phyloP scores from a whole-genome alignment of 2,113 vertebrate genomes.

The Prolemur simus region DNA sequence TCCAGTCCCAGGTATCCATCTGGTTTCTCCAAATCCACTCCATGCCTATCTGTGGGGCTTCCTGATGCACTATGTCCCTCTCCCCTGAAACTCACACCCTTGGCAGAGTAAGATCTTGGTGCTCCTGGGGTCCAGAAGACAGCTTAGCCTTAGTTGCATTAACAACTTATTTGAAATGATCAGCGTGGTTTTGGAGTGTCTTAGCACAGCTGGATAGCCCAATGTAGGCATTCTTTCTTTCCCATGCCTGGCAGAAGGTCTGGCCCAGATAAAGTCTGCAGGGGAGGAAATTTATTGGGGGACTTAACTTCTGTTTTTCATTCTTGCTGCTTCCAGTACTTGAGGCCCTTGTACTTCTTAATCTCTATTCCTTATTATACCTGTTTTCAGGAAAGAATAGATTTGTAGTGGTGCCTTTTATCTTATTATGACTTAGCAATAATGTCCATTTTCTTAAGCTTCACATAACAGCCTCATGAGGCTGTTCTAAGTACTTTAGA shows the following conservation, averaged over 20 bases:
- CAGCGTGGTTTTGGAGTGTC: neutral
- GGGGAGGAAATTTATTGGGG: neutral
- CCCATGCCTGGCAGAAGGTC: neutral
- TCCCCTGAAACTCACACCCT: neutral
- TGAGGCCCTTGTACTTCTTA: neutral
- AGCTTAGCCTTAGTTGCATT: neutral
- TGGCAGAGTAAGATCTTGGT: neutral
- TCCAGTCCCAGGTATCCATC: slow-evolving; percentile 48
- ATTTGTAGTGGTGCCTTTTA: neutral
- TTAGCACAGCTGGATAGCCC: neutral
- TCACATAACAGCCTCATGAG: neutral
- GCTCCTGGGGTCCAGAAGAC: neutral
- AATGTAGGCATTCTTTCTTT: neutral
- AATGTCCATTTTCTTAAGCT: neutral
- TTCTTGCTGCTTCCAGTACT: neutral
- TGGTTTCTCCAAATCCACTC: neutral
- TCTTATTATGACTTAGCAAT: neutral
- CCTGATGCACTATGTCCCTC: neutral
- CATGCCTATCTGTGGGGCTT: neutral
- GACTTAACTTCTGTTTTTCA: neutral
- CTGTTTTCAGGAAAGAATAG: neutral
- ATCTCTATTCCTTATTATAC: neutral
- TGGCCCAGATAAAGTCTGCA: neutral
- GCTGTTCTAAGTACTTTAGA: neutral
- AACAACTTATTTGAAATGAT: neutral